Percentiles rank a stretch among this genome's conserved stretches.
Evolutionary conservation across 2,113 vertebrate genomes (phyloP).

Genomic region (Ahaetulla prasina): DNA sequence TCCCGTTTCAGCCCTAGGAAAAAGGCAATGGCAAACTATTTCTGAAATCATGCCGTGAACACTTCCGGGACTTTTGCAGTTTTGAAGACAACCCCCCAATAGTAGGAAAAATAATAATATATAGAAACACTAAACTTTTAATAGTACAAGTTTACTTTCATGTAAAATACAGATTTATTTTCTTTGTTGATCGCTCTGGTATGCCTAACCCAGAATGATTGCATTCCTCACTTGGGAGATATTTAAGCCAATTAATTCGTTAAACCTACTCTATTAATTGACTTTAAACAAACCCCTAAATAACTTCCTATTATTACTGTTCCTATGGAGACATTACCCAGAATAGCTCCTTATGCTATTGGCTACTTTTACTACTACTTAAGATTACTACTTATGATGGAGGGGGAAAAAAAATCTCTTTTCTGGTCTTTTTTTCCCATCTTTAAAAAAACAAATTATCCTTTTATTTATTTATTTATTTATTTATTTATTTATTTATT

Average conservation of each 20-base stretch:
- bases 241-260: neutral
- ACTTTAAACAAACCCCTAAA: neutral
- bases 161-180: neutral
- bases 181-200: neutral
- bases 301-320: neutral
- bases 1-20: neutral
- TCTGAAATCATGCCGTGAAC: neutral
- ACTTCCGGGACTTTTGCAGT: neutral
- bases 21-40: neutral
- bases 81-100: neutral
- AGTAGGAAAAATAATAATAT: neutral
- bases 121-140: neutral
- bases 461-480: no score
- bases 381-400: neutral
- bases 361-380: neutral
- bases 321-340: neutral
- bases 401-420: neutral
- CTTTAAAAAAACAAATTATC: neutral
- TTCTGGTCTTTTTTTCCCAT: neutral
- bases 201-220: neutral
- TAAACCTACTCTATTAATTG: conserved; percentile 16
- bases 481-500: no score
- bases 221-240: neutral
- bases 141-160: neutral
- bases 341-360: neutral